Evolutionary conservation across 2,888 invertebrate genomes (phyloP).

Genomic region (Mycogona germanica): DNA sequence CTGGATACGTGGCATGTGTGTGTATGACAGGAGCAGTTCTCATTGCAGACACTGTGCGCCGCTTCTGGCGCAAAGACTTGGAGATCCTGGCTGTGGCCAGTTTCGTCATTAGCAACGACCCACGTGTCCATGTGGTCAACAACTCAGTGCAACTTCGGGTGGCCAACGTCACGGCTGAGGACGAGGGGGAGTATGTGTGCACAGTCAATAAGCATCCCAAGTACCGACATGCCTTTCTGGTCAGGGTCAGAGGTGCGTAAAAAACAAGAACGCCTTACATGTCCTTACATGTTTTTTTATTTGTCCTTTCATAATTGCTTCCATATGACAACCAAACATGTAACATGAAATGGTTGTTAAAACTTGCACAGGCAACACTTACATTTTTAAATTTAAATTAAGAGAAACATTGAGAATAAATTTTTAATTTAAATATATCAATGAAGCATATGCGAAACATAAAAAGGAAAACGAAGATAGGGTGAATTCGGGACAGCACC

Average conservation of each 20-base stretch:
- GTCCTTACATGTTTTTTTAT: not conserved
- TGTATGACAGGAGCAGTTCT: no score
- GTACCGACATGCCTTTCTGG: conserved; percentile 5
- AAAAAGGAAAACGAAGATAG: no score
- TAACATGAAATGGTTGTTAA: no score
- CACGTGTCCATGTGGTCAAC: conserved; percentile 12
- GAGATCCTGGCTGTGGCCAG: conserved; percentile 17
- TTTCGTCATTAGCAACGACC: conserved; percentile 16
- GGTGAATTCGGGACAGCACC: no score
- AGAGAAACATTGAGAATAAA: no score
- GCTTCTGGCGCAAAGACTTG: conserved; percentile 19
- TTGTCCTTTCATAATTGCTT: no score
- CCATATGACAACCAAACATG: no score
- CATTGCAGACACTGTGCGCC: conserved; percentile 9
- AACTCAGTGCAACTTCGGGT: conserved; percentile 11
- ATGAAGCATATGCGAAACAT: no score
- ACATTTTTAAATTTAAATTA: no score
- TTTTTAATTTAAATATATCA: no score
- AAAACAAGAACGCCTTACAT: not conserved
- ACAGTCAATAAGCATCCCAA: conserved; percentile 11
- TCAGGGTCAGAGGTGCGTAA: conserved; percentile 15
- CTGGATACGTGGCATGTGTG: no score
- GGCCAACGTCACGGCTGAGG: conserved; percentile 15
- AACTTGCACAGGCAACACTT: no score
- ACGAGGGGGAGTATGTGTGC: conserved; percentile 19